phyloP scores from a whole-genome alignment of 2,113 vertebrate species.

The Otus sunia region DNA sequence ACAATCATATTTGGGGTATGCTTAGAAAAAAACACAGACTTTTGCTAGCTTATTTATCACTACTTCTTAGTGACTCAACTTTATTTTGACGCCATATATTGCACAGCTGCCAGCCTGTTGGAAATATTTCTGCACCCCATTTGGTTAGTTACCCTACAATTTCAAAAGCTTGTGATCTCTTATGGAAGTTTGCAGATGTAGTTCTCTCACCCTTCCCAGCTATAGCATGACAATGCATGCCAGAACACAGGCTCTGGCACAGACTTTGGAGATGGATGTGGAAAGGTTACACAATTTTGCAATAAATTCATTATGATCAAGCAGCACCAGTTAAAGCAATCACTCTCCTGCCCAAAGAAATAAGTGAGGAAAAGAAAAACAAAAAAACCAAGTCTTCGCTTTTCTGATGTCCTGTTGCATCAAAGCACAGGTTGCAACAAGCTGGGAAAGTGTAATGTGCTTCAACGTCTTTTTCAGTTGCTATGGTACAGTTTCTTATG shows the following conservation, averaged over 20 bases:
- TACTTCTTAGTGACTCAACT: constrained; percentile 15
- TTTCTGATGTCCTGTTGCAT: constrained; percentile 70
- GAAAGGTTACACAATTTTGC: constrained; percentile 51
- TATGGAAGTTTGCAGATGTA: background rate
- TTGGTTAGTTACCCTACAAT: background rate
- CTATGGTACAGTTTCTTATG: constrained; percentile 70
- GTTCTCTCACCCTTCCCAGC: background rate
- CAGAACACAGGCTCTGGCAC: constrained; percentile 1
- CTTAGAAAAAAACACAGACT: constrained; percentile 1
- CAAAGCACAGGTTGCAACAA: constrained; percentile 67
- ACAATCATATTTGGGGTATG: background rate
- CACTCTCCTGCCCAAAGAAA: constrained; percentile 46
- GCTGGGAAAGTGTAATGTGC: constrained; percentile 58
- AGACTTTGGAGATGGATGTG: background rate
- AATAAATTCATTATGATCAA: constrained; percentile 44
- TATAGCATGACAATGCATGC: constrained; percentile 20
- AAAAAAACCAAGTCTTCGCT: constrained; percentile 36
- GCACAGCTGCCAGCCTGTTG: constrained; percentile 17
- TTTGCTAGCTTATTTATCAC: constrained; percentile 17
- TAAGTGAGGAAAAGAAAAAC: constrained; percentile 19
- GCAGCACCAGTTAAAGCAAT: constrained; percentile 57
- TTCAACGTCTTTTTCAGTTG: constrained; percentile 70
- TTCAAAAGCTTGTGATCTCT: background rate
- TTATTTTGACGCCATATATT: constrained; percentile 24
- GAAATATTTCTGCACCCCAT: constrained; percentile 14